Conservation (phyloP, 2,113 vertebrate genomes). For the Heterotilapia buettikoferi region DNA sequence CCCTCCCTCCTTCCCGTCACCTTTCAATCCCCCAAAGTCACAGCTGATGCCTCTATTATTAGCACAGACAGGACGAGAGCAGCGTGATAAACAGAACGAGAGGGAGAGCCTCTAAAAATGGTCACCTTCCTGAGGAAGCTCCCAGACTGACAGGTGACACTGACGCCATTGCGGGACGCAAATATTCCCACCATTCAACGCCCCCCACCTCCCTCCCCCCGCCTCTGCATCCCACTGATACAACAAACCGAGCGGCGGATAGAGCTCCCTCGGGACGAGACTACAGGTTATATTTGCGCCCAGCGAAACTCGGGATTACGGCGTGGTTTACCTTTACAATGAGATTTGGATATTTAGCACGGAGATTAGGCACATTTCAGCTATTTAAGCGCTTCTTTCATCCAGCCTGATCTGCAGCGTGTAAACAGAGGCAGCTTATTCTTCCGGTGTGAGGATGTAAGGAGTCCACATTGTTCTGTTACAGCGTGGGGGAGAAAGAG, state of each 20-base stretch:
- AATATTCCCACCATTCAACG: neutral
- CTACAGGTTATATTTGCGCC: neutral
- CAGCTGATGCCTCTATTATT: constrained; percentile 48
- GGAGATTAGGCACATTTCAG: neutral
- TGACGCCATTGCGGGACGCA: neutral
- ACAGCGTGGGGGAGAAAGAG: neutral
- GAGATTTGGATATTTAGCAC: neutral
- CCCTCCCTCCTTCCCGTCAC: neutral
- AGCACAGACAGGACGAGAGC: neutral
- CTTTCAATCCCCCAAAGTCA: neutral
- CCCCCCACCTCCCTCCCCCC: neutral
- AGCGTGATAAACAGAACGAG: neutral
- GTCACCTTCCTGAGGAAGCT: neutral
- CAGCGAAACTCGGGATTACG: neutral
- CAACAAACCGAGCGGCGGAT: neutral
- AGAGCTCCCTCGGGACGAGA: neutral
- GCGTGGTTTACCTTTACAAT: neutral
- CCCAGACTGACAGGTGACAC: neutral
- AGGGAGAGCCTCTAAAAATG: constrained; percentile 9
- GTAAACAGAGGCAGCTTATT: neutral
- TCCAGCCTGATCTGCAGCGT: neutral
- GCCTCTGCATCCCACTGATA: neutral
- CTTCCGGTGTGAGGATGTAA: neutral
- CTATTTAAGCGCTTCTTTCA: neutral
- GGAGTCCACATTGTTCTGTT: neutral